These are phyloP conservation scores for Archilochus colubris DNA, from an alignment of 2,113 vertebrate genomes.

Conservation along the genomic window DNA sequence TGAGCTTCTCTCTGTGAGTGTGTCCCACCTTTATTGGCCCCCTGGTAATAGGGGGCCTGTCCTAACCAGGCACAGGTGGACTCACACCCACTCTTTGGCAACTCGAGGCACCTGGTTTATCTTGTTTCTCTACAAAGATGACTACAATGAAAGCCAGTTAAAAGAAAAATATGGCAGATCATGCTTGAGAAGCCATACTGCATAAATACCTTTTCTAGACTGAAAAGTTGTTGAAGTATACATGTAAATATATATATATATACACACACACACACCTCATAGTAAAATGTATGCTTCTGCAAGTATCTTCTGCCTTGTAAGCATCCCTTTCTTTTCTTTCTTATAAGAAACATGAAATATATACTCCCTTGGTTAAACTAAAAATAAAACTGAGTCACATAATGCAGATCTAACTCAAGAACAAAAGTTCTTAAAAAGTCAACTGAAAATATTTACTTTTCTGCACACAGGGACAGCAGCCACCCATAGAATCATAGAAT, in stretches of 20 bases:
- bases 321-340: background rate
- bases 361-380: background rate
- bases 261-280: too few relatives aligned
- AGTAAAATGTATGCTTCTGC: background rate
- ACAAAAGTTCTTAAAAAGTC: background rate
- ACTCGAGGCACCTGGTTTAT: too few relatives aligned
- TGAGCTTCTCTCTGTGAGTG: too few relatives aligned
- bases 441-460: background rate
- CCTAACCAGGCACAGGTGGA: too few relatives aligned
- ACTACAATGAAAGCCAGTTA: background rate
- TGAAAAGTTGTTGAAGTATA: background rate
- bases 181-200: background rate
- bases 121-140: too few relatives aligned
- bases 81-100: too few relatives aligned
- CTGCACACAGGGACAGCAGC: fast-evolving
- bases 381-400: background rate
- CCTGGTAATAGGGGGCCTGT: too few relatives aligned
- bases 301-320: background rate
- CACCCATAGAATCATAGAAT: background rate
- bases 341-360: background rate
- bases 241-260: too few relatives aligned
- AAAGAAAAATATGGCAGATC: background rate
- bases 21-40: too few relatives aligned
- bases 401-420: background rate
- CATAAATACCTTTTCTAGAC: background rate